These are phyloP conservation scores for Drosophila glabriapex DNA, from an alignment of 2,888 invertebrate genomes.

Conservation along the genomic window DNA sequence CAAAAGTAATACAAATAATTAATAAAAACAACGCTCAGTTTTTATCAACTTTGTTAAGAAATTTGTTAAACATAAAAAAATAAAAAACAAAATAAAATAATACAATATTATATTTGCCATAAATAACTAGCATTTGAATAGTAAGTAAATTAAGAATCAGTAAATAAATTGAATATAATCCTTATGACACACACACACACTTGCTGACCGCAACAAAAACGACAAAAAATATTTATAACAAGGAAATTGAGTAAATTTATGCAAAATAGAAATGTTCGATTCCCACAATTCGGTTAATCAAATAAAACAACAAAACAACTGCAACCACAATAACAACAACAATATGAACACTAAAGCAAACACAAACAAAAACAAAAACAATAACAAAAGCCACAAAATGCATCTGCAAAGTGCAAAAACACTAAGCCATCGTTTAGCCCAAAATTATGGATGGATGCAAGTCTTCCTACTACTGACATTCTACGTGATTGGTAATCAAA, in stretches of 20 bases:
- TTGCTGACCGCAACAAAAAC: constrained; percentile 48
- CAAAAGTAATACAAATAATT: constrained; percentile 31
- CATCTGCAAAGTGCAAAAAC: constrained; percentile 60
- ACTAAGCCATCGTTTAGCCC: constrained; percentile 56
- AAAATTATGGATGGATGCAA: constrained; percentile 72
- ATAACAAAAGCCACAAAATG: constrained; percentile 55
- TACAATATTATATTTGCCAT: constrained; percentile 49
- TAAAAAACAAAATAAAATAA: constrained; percentile 33
- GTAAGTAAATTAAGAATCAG: constrained; percentile 57
- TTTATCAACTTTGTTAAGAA: constrained; percentile 62
- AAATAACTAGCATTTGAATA: constrained; percentile 61
- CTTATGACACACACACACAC: constrained; percentile 31
- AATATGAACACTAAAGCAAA: constrained; percentile 14
- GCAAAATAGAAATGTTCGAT: constrained; percentile 71
- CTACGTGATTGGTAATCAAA: constrained; percentile 86
- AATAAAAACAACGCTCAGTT: constrained; percentile 47
- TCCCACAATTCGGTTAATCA: constrained; percentile 60
- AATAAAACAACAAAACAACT: constrained; percentile 53
- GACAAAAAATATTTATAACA: constrained; percentile 43
- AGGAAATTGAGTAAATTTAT: constrained; percentile 64
- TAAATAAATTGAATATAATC: constrained; percentile 62
- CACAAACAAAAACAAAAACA: constrained; percentile 28
- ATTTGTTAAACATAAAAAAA: constrained; percentile 51
- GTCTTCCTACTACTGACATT: constrained; percentile 84
- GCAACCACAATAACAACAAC: constrained; percentile 31